Percentiles rank a stretch among this genome's conserved stretches.
phyloP scores from a whole-genome alignment of 2,888 invertebrate genomes.

The Drosophila pegasa region DNA sequence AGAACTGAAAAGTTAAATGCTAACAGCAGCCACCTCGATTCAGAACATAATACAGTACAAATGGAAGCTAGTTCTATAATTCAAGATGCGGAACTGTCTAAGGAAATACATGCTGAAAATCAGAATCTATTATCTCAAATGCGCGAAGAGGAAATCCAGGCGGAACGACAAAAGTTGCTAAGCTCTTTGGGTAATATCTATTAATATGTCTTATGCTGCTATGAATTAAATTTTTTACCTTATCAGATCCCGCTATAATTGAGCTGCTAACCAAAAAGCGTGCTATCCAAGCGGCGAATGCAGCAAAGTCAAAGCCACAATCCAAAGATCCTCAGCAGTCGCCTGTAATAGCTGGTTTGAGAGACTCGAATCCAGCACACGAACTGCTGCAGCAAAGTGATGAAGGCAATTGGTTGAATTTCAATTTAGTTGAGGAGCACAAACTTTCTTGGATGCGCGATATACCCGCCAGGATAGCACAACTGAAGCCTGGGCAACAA shows the following conservation, averaged over 20 bases:
- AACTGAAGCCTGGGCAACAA: slow-evolving; percentile 86
- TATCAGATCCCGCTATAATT: slow-evolving; percentile 79
- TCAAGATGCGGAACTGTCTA: slow-evolving; percentile 85
- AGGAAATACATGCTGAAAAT: slow-evolving; percentile 91
- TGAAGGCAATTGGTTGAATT: slow-evolving; percentile 92
- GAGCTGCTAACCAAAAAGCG: slow-evolving; percentile 71
- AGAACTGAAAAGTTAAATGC: slow-evolving; percentile 19
- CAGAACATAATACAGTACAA: neutral
- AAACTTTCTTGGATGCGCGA: slow-evolving; percentile 95
- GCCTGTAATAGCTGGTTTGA: slow-evolving; percentile 19
- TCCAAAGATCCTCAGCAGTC: neutral
- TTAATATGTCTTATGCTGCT: rapidly evolving
- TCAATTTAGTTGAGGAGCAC: slow-evolving; percentile 93
- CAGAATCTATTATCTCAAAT: slow-evolving; percentile 88
- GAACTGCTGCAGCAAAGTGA: slow-evolving; percentile 87
- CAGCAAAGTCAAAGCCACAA: neutral
- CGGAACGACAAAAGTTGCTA: slow-evolving; percentile 90
- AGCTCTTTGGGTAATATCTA: slow-evolving; percentile 80
- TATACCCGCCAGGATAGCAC: slow-evolving; percentile 87
- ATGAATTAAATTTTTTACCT: neutral
- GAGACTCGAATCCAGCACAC: slow-evolving; percentile 84
- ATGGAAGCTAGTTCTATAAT: slow-evolving; percentile 72
- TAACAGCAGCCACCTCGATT: neutral
- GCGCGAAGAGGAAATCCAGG: slow-evolving; percentile 90
- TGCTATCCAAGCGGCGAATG: slow-evolving; percentile 33